Evolutionary conservation across 2,797 vertebrate genomes (phyloP).

Genomic region (Muscicapa comitata): DNA sequence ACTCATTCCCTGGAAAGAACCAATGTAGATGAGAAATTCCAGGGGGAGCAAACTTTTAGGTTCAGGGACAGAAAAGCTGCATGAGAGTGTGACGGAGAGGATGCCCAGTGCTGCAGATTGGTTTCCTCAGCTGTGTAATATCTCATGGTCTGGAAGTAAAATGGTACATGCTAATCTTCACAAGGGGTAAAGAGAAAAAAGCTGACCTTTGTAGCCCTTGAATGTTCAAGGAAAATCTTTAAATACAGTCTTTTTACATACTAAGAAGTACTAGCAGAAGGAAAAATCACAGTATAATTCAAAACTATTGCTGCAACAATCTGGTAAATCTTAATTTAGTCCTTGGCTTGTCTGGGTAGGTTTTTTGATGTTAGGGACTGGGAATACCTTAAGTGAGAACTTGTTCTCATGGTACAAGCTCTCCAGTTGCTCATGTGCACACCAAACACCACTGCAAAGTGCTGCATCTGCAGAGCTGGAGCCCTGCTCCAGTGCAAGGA

Average conservation of each 20-base stretch:
- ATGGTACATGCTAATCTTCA: not conserved
- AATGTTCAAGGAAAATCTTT: not conserved
- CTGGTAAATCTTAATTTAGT: not conserved
- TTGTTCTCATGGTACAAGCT: fast-evolving
- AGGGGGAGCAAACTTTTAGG: not conserved
- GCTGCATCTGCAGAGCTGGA: not conserved
- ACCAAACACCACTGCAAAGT: not conserved
- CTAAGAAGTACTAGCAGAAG: not conserved
- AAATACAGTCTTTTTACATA: not conserved
- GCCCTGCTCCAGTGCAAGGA: not conserved
- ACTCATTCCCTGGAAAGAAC: not conserved
- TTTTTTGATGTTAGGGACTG: fast-evolving
- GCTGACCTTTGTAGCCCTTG: not conserved
- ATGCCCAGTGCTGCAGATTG: not conserved
- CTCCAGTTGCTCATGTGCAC: fast-evolving
- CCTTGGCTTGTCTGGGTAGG: not conserved
- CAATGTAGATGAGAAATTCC: not conserved
- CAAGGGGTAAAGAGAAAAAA: not conserved
- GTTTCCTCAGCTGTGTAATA: not conserved
- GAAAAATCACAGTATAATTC: not conserved
- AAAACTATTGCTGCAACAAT: not conserved
- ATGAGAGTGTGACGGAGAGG: not conserved
- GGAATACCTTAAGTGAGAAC: not conserved
- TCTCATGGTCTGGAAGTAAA: not conserved
- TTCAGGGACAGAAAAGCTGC: not conserved